Evolutionary conservation across 2,797 vertebrate species (phyloP).

Genomic region (Sciurus vulgaris): DNA sequence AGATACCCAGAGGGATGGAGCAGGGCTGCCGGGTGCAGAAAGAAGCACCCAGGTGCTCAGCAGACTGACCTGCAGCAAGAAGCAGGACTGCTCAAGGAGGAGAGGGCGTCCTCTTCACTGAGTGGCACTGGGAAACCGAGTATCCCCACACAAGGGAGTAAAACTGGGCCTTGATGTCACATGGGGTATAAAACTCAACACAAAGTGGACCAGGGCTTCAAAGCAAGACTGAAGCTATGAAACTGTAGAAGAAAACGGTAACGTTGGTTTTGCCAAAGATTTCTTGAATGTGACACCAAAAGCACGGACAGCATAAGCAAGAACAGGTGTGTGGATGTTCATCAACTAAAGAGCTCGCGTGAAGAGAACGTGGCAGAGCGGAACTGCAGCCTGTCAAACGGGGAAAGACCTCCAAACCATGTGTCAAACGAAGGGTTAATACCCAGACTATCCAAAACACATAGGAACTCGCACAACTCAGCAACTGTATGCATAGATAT

Average conservation of each 20-base stretch:
- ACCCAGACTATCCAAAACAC: not conserved
- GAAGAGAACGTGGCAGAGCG: not conserved
- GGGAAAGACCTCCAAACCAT: not conserved
- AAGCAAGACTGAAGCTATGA: not conserved
- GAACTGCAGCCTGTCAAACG: not conserved
- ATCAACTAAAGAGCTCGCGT: not conserved
- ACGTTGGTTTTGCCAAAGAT: not conserved
- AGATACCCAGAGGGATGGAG: too few relatives aligned
- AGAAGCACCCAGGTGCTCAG: not conserved
- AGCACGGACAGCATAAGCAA: not conserved
- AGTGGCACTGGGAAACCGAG: not conserved
- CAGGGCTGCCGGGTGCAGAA: not conserved
- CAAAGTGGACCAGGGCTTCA: too few relatives aligned
- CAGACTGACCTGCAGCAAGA: rapidly evolving
- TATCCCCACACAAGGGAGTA: not conserved
- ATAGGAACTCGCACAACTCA: not conserved
- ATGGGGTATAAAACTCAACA: not conserved
- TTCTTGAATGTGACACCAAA: not conserved
- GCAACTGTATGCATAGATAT: not conserved
- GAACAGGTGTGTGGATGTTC: too few relatives aligned
- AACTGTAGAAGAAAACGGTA: not conserved
- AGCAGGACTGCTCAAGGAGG: not conserved
- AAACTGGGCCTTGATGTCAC: not conserved
- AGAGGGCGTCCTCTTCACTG: not conserved
- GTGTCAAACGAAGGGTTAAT: not conserved